Conservation (phyloP, 2,797 vertebrate species). For the Cryptoblepharus egeriae region DNA sequence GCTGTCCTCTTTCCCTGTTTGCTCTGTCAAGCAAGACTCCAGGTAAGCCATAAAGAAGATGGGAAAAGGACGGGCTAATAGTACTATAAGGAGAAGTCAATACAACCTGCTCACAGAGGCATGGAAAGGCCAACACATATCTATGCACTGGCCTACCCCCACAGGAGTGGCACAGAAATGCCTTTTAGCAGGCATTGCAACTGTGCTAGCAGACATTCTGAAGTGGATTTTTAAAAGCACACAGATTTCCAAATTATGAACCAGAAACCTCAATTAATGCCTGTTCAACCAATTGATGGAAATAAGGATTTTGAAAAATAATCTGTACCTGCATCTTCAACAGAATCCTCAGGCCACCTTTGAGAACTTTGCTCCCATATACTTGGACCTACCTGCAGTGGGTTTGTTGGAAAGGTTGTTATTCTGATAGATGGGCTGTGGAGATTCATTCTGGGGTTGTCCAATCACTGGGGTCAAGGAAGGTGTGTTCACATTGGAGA, state of each 20-base stretch:
- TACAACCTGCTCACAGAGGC: no score
- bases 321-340: accelerated
- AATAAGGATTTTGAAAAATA: neutral
- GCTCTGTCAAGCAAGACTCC: neutral
- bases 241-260: neutral
- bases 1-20: no score
- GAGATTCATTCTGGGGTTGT: slow-evolving; percentile 90
- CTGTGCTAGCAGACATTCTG: neutral
- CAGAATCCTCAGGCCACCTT: neutral
- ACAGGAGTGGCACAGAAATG: no score
- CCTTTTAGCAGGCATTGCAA: no score
- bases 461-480: slow-evolving; percentile 94
- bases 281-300: neutral
- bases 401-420: slow-evolving; percentile 86
- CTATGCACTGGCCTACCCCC: no score
- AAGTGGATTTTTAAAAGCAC: neutral
- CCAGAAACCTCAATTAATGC: neutral
- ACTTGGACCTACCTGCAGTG: slow-evolving; percentile 82
- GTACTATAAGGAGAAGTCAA: neutral
- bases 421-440: slow-evolving; percentile 90
- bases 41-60: neutral
- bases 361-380: accelerated
- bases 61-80: neutral
- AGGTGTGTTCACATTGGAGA: slow-evolving; percentile 96
- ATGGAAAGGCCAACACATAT: no score